phyloP scores from a whole-genome alignment of 2,113 vertebrate species.

The Dicaeum eximium region DNA sequence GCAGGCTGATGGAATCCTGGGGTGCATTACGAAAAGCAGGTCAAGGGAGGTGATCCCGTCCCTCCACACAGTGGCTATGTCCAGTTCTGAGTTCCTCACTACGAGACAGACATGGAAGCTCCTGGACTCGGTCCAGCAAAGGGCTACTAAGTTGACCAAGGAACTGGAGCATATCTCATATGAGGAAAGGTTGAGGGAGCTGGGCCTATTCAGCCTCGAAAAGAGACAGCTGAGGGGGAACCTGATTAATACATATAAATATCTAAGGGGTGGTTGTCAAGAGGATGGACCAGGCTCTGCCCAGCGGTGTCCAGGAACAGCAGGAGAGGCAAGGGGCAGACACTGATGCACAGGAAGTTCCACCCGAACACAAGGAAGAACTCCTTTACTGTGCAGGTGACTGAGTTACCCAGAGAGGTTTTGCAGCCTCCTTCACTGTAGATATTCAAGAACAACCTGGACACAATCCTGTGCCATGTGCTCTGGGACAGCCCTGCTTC shows the following conservation, averaged over 20 bases:
- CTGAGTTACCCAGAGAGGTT: background rate
- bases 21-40: background rate
- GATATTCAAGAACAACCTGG: background rate
- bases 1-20: background rate
- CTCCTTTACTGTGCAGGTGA: background rate
- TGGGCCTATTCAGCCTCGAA: background rate
- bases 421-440: background rate
- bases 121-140: fast-evolving
- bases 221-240: background rate
- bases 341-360: background rate
- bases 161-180: background rate
- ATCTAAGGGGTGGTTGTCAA: background rate
- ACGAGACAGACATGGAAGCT: no score
- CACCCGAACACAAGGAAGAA: background rate
- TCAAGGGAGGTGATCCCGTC: fast-evolving
- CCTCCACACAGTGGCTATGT: background rate
- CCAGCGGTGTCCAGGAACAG: background rate
- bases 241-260: background rate
- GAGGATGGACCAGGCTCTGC: background rate
- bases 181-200: background rate
- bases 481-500: background rate
- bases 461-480: background rate
- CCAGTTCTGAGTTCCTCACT: background rate
- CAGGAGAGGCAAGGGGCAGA: background rate
- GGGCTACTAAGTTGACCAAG: background rate